Evolutionary conservation across 2,113 vertebrate genomes (phyloP).

Genomic region (Sardina pilchardus): DNA sequence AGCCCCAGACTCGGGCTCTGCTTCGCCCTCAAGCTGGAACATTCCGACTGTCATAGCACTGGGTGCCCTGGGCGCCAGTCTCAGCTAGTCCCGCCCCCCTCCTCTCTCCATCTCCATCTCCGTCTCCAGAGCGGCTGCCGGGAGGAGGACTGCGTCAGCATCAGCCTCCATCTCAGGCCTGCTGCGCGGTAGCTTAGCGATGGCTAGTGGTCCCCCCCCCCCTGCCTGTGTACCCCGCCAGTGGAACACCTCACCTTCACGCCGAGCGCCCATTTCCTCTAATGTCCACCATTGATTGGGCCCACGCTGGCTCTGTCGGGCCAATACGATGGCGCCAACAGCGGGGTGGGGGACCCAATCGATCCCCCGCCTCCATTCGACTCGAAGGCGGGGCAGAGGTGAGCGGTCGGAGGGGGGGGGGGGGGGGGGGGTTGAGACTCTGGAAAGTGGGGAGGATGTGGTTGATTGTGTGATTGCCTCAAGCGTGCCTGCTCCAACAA

Average conservation of each 20-base stretch:
- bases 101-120: too few relatives aligned
- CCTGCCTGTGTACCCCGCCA: background rate
- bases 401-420: background rate
- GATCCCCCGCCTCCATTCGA: conserved; percentile 37
- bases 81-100: background rate
- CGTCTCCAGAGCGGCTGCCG: too few relatives aligned
- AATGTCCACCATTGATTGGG: conserved; percentile 47
- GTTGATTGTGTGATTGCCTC: conserved; percentile 47
- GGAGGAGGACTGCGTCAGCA: too few relatives aligned
- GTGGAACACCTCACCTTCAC: background rate
- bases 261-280: background rate
- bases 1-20: background rate
- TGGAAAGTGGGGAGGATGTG: conserved; percentile 41
- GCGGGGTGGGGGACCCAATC: conserved; percentile 35
- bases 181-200: background rate
- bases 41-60: background rate
- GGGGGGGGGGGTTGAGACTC: background rate
- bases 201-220: background rate
- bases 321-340: conserved; percentile 17
- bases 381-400: conserved; percentile 12
- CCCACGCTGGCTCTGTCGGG: conserved; percentile 36
- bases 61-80: background rate
- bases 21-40: background rate
- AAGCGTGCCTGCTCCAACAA: conserved; percentile 31
- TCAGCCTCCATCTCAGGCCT: background rate